Evolutionary conservation across 2,113 vertebrate species (phyloP).

Genomic region (Atractosteus spatula): DNA sequence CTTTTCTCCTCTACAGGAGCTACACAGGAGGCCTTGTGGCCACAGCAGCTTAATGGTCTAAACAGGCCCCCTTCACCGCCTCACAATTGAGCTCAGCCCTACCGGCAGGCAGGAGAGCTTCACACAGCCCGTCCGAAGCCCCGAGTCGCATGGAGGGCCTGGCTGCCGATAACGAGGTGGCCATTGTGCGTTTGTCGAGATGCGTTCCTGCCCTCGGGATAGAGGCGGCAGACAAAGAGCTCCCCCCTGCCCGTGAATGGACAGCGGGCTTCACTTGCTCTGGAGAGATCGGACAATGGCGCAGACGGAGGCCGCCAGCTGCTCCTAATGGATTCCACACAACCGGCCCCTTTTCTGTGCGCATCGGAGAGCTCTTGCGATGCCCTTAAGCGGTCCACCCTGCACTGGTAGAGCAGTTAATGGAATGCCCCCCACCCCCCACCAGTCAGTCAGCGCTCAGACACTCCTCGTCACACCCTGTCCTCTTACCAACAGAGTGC

Average conservation of each 20-base stretch:
- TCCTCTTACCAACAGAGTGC: background rate
- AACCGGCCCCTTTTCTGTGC: too few relatives aligned
- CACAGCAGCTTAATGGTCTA: conserved; percentile 10
- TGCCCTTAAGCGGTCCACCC: too few relatives aligned
- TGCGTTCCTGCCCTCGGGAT: background rate
- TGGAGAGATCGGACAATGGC: too few relatives aligned
- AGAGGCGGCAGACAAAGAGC: background rate
- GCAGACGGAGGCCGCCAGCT: too few relatives aligned
- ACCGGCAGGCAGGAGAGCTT: background rate
- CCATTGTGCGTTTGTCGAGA: background rate
- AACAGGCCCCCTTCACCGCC: background rate
- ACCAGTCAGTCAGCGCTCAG: too few relatives aligned
- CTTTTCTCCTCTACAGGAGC: background rate
- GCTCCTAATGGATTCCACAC: too few relatives aligned
- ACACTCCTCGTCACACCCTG: background rate
- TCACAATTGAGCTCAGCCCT: background rate
- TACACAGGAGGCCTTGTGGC: background rate
- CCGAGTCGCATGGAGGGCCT: background rate
- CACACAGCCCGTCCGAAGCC: background rate
- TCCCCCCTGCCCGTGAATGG: background rate
- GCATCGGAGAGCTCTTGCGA: too few relatives aligned
- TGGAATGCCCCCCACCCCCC: too few relatives aligned
- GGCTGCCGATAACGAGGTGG: conserved; percentile 9
- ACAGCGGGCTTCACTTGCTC: background rate
- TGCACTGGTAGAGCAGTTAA: too few relatives aligned